Evolutionary conservation across 2,113 vertebrate species (phyloP).

Genomic region (Gallinago paraguaiae): DNA sequence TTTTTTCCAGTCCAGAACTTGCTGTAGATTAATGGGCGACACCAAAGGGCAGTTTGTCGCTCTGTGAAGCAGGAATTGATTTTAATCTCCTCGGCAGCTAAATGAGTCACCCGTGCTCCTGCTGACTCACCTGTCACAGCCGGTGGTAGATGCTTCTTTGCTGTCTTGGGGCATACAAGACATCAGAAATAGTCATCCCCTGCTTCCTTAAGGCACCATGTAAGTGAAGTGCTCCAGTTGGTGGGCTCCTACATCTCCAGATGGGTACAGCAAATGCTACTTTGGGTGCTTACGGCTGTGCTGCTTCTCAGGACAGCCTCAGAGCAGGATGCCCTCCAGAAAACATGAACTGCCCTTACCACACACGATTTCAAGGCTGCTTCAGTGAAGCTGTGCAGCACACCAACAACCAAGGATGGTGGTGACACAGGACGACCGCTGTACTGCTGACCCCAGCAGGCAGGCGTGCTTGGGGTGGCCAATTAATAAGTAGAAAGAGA

Average conservation of each 20-base stretch:
- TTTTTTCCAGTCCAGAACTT: background rate
- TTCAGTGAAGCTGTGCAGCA: background rate
- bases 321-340: background rate
- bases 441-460: background rate
- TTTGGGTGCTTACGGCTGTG: fast-evolving
- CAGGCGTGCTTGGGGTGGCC: background rate
- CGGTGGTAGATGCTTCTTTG: background rate
- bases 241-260: background rate
- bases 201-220: background rate
- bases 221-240: background rate
- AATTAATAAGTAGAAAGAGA: background rate
- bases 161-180: fast-evolving
- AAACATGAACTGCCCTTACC: fast-evolving
- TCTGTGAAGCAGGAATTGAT: background rate
- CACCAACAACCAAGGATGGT: background rate
- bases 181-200: fast-evolving
- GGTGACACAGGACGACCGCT: fast-evolving
- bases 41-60: background rate
- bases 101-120: background rate
- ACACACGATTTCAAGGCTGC: background rate
- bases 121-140: background rate
- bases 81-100: background rate
- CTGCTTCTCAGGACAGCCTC: background rate
- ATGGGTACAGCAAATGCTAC: background rate
- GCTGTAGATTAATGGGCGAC: background rate